A percentile compares a stretch with the other conserved stretches of the same genome.
These are phyloP conservation scores for Coleophora deauratella DNA, from an alignment of 2,888 invertebrate species.

Conservation along the genomic window DNA sequence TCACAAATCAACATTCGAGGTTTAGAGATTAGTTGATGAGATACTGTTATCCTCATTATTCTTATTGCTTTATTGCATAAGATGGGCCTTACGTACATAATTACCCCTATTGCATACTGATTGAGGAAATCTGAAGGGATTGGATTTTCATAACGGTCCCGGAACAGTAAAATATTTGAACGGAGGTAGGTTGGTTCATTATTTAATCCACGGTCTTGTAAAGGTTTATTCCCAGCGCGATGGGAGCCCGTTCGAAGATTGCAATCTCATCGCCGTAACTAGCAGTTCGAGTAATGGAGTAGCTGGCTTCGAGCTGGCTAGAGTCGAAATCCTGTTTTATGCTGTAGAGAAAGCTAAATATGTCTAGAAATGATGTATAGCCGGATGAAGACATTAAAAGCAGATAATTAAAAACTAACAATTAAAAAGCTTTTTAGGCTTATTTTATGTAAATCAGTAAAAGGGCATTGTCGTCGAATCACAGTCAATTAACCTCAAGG, in stretches of 20 bases:
- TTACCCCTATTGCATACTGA: slow-evolving; percentile 33
- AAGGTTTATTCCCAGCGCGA: slow-evolving; percentile 30
- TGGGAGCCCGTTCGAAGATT: slow-evolving; percentile 33
- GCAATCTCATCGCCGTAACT: slow-evolving; percentile 36
- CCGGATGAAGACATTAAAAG: no score
- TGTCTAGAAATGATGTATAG: no score
- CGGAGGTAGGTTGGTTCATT: slow-evolving; percentile 25
- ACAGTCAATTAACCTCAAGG: no score
- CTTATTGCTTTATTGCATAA: no score
- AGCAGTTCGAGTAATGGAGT: slow-evolving; percentile 46
- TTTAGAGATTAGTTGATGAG: no score
- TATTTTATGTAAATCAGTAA: no score
- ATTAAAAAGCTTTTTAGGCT: no score
- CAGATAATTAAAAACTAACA: no score
- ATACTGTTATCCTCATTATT: no score
- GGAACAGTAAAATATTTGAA: slow-evolving; percentile 32
- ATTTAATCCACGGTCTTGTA: slow-evolving; percentile 21
- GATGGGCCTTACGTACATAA: slow-evolving; percentile 30
- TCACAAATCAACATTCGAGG: no score
- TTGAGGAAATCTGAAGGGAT: slow-evolving; percentile 38
- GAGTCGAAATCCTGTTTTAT: background rate
- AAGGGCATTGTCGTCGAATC: no score
- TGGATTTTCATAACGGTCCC: slow-evolving; percentile 43
- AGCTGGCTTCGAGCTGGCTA: slow-evolving; percentile 23
- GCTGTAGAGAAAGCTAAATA: no score